These are phyloP conservation scores for Callaeas wilsoni DNA, from an alignment of 2,113 vertebrate species.

Conservation along the genomic window DNA sequence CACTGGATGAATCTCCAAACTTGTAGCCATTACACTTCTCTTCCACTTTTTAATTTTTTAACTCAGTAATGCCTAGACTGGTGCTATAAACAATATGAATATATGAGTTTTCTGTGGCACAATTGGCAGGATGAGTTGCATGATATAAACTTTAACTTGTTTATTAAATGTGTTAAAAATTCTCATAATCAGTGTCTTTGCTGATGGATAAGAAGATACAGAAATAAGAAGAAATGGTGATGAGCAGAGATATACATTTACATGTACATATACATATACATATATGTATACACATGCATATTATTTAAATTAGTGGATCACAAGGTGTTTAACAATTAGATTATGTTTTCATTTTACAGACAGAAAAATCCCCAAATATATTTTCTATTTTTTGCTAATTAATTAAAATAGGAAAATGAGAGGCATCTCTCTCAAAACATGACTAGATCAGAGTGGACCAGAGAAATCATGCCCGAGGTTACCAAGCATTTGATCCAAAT, in stretches of 20 bases:
- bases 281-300: too few relatives aligned
- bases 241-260: neutral
- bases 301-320: neutral
- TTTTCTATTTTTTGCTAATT: neutral
- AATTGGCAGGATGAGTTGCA: neutral
- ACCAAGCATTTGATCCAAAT: neutral
- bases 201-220: neutral
- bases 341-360: neutral
- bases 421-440: neutral
- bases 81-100: neutral
- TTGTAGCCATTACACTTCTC: neutral
- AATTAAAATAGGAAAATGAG: neutral
- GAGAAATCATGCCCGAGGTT: neutral
- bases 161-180: neutral
- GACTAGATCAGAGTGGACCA: neutral
- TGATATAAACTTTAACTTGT: neutral
- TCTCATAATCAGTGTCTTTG: neutral
- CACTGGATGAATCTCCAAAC: neutral
- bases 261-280: accelerated
- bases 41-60: neutral
- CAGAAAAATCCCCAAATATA: accelerated
- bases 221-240: neutral
- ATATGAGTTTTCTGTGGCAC: neutral
- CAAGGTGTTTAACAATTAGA: neutral
- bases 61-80: neutral